Evolutionary conservation across 35 echinoderm and acorn worm species (phyloP).

Genomic region (Holothuria glaberrima): DNA sequence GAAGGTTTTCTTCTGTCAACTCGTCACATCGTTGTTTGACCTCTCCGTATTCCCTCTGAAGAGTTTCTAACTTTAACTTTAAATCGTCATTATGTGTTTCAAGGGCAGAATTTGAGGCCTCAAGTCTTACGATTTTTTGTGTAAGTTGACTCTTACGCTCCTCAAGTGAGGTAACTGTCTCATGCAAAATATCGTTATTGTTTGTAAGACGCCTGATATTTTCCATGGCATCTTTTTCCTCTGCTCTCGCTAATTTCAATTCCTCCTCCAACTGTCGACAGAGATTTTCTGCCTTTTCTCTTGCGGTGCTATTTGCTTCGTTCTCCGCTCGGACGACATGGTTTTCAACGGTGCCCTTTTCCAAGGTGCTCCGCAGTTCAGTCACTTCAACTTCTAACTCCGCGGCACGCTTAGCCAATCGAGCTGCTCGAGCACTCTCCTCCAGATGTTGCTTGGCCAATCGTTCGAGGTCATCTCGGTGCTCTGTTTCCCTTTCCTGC

Average conservation of each 20-base stretch:
- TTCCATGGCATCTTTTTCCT: slow-evolving; percentile 12
- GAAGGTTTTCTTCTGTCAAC: slow-evolving; percentile 60
- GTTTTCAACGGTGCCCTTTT: slow-evolving; percentile 56
- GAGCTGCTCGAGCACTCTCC: slow-evolving; percentile 59
- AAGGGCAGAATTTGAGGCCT: slow-evolving; percentile 32
- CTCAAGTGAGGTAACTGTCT: slow-evolving; percentile 51
- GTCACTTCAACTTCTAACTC: slow-evolving; percentile 68
- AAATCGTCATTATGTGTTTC: slow-evolving; percentile 35
- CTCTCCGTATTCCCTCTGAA: slow-evolving; percentile 4
- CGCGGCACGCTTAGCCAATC: slow-evolving; percentile 56
- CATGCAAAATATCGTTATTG: slow-evolving; percentile 25
- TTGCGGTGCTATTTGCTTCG: slow-evolving; percentile 64
- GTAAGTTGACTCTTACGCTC: slow-evolving; percentile 39
- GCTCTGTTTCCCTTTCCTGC: slow-evolving; percentile 37
- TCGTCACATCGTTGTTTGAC: slow-evolving; percentile 25
- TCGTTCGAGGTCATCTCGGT: slow-evolving; percentile 56
- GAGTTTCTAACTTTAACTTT: slow-evolving; percentile 26
- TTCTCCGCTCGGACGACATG: slow-evolving; percentile 72
- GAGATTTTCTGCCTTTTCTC: slow-evolving; percentile 59
- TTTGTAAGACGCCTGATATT: slow-evolving; percentile 47
- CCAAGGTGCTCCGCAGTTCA: slow-evolving; percentile 46
- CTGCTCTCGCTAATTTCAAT: slow-evolving; percentile 18
- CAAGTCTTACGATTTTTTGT: slow-evolving; percentile 50
- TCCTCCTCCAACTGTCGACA: slow-evolving; percentile 49
- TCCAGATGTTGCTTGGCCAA: slow-evolving; percentile 71